A percentile compares a stretch with the other conserved stretches of the same genome.
Evolutionary conservation across 1,140 invertebrate genomes (phyloP).

Genomic region (Tetraneura akinire): DNA sequence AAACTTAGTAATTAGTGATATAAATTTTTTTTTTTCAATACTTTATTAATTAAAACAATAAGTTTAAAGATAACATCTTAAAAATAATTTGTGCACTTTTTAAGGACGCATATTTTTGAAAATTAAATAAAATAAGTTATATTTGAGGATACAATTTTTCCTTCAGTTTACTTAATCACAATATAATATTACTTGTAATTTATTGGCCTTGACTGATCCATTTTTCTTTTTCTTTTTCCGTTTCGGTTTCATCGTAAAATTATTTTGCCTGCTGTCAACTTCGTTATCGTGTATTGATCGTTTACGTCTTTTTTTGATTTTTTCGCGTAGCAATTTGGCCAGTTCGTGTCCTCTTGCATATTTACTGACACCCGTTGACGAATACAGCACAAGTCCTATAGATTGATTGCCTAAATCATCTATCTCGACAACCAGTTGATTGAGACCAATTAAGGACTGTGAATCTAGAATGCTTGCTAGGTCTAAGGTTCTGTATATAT

Average conservation of each 20-base stretch:
- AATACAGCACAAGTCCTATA: constrained; percentile 36
- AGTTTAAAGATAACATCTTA: too few relatives aligned
- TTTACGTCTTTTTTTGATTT: background rate
- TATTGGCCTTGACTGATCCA: background rate
- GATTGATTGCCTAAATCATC: background rate
- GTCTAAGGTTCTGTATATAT: background rate
- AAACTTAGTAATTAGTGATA: too few relatives aligned
- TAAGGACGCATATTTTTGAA: too few relatives aligned
- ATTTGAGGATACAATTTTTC: too few relatives aligned
- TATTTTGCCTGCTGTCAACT: background rate
- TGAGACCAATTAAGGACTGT: background rate
- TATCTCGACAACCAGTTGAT: background rate
- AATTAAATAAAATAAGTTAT: too few relatives aligned
- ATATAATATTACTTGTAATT: constrained; percentile 1
- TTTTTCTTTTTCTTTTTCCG: constrained; percentile 34
- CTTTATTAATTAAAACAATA: too few relatives aligned
- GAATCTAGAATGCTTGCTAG: background rate
- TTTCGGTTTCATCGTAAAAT: background rate
- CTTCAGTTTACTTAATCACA: too few relatives aligned
- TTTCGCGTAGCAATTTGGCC: constrained; percentile 16
- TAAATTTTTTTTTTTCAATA: too few relatives aligned
- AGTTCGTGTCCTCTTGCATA: constrained; percentile 1
- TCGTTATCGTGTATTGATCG: constrained; percentile 29
- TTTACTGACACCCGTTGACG: background rate
- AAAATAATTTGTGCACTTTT: too few relatives aligned